Evolutionary conservation across 2,113 vertebrate genomes (phyloP).

Genomic region (cat (Felis catus)): DNA sequence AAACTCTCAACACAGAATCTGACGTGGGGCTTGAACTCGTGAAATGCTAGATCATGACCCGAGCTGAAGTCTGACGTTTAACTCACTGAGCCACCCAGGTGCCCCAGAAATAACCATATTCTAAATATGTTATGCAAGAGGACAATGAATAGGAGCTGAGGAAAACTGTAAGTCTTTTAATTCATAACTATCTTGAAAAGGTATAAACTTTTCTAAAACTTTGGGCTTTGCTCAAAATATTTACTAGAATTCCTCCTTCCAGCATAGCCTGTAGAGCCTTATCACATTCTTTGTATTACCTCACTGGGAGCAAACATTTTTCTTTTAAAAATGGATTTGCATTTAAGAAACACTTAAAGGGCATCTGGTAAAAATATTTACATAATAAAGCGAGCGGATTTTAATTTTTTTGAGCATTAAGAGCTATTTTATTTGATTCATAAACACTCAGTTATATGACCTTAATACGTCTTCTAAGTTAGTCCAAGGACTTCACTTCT

Average conservation of each 20-base stretch:
- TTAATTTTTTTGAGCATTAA: constrained; percentile 25
- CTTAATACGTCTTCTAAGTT: neutral
- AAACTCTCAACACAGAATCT: too few relatives aligned
- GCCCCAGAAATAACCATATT: neutral
- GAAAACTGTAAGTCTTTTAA: neutral
- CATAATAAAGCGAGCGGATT: neutral
- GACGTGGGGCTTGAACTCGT: too few relatives aligned
- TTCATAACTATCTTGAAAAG: neutral
- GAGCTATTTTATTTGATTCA: neutral
- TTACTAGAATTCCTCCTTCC: neutral
- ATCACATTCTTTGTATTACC: constrained; percentile 1
- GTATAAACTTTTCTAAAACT: neutral
- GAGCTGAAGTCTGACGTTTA: too few relatives aligned
- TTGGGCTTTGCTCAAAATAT: neutral
- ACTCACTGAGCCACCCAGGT: too few relatives aligned
- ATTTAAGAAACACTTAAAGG: neutral
- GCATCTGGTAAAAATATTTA: neutral
- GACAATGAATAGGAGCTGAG: neutral
- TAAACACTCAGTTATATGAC: neutral
- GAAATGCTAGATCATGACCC: too few relatives aligned
- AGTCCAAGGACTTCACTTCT: neutral
- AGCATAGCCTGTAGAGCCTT: neutral
- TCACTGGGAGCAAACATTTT: neutral
- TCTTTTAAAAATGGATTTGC: constrained; percentile 8
- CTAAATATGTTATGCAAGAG: neutral